Conservation (phyloP, 2,797 vertebrate genomes). For the Rhyacichthys aspro region DNA sequence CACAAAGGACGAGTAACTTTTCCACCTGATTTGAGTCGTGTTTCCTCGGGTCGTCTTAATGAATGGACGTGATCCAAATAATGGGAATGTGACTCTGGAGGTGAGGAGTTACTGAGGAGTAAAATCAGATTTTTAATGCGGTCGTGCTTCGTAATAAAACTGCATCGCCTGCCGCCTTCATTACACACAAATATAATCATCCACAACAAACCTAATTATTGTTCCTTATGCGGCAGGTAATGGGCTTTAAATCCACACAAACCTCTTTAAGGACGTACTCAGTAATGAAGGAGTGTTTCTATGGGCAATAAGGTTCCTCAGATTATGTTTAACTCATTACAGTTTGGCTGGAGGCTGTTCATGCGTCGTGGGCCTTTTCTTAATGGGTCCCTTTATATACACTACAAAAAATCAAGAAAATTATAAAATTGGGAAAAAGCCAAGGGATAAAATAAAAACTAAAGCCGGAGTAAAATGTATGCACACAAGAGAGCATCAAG, state of each 20-base stretch:
- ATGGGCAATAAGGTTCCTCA: too few relatives aligned
- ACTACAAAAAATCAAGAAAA: too few relatives aligned
- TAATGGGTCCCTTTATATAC: too few relatives aligned
- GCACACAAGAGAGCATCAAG: too few relatives aligned
- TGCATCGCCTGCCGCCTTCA: constrained; percentile 5
- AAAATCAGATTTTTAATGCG: constrained; percentile 45
- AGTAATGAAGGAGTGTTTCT: not conserved
- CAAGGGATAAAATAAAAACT: too few relatives aligned
- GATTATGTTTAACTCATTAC: too few relatives aligned
- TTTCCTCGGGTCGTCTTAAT: constrained; percentile 26
- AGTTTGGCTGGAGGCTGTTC: too few relatives aligned
- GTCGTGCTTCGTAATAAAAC: constrained; percentile 18
- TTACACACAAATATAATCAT: constrained; percentile 27
- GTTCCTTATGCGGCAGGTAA: constrained; percentile 20
- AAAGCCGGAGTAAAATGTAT: too few relatives aligned
- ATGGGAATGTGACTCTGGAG: constrained; percentile 29
- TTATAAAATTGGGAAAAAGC: too few relatives aligned
- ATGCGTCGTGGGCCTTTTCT: too few relatives aligned
- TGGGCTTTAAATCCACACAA: constrained; percentile 13
- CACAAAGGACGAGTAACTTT: too few relatives aligned
- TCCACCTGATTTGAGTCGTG: constrained; percentile 10
- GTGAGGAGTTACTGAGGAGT: constrained; percentile 38
- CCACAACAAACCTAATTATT: constrained; percentile 31
- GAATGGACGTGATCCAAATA: constrained; percentile 27
- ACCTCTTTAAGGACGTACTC: constrained; percentile 3